These are phyloP conservation scores for Pollenia labialis DNA, from an alignment of 2,888 invertebrate genomes.

Conservation along the genomic window DNA sequence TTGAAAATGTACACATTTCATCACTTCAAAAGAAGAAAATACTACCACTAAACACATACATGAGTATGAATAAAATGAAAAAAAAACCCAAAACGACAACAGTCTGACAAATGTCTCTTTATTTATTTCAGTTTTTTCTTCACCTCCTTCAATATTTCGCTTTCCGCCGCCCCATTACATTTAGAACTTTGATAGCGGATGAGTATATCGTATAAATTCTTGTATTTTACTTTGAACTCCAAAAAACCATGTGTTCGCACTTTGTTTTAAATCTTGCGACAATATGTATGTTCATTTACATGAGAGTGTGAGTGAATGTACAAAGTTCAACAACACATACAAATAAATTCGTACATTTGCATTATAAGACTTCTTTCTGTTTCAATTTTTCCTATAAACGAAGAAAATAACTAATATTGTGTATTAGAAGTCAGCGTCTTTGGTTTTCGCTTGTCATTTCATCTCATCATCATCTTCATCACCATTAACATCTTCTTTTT, in stretches of 20 bases:
- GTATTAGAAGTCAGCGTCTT: conserved; percentile 56
- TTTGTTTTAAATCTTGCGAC: conserved; percentile 66
- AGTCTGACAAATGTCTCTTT: conserved; percentile 72
- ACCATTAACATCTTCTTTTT: conserved; percentile 7
- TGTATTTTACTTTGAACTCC: conserved; percentile 56
- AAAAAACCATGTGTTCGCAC: conserved; percentile 70
- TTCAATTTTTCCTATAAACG: conserved; percentile 14
- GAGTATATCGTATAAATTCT: conserved; percentile 45
- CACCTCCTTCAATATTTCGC: conserved; percentile 38
- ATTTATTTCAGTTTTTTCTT: conserved; percentile 38
- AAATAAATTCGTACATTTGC: neutral
- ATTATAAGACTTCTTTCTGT: conserved; percentile 49
- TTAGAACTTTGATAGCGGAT: neutral
- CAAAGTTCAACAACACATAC: conserved; percentile 9
- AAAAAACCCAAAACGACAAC: conserved; percentile 61
- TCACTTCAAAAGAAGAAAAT: conserved; percentile 61
- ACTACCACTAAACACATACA: conserved; percentile 28
- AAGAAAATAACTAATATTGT: conserved; percentile 34
- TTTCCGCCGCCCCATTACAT: conserved; percentile 14
- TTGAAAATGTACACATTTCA: conserved; percentile 71
- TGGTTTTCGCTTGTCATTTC: conserved; percentile 62
- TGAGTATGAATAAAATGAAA: conserved; percentile 26
- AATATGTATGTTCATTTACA: conserved; percentile 22
- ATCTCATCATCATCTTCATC: conserved; percentile 57
- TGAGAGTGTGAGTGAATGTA: neutral